Conservation (phyloP, 2,113 vertebrate species). For the Myotis brandtii region DNA sequence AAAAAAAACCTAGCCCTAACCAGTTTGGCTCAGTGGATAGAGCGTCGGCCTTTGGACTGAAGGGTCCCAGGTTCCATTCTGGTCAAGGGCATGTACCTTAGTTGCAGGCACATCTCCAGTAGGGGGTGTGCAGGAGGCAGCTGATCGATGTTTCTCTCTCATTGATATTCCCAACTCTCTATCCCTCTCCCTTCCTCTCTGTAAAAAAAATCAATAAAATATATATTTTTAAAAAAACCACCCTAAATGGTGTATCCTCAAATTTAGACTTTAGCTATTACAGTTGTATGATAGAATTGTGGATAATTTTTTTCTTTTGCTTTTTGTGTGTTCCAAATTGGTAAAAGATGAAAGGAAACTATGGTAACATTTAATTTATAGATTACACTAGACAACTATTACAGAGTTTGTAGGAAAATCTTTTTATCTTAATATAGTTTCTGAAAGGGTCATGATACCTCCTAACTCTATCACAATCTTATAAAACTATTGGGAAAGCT, state of each 20-base stretch:
- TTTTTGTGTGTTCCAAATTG: background rate
- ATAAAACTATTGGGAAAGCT: background rate
- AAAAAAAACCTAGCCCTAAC: background rate
- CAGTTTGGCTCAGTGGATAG: too few relatives aligned
- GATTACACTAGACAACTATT: background rate
- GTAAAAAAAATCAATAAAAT: too few relatives aligned
- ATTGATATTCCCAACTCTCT: too few relatives aligned
- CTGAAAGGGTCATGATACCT: background rate
- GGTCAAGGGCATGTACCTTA: too few relatives aligned
- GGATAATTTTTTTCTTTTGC: background rate
- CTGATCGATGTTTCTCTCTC: too few relatives aligned
- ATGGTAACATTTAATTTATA: background rate
- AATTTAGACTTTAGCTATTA: background rate
- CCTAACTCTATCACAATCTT: background rate
- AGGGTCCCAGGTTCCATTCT: too few relatives aligned
- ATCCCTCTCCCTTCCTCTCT: too few relatives aligned
- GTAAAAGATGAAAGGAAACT: slow-evolving; percentile 4
- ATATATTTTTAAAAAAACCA: too few relatives aligned
- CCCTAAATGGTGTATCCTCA: background rate
- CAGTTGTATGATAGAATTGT: background rate
- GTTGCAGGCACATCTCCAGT: too few relatives aligned
- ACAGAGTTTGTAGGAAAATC: background rate
- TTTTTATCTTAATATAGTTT: slow-evolving; percentile 16
- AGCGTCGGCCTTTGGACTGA: too few relatives aligned
- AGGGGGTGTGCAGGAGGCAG: too few relatives aligned